phyloP scores from a whole-genome alignment of 2,888 invertebrate genomes.

The Eupithecia tripunctaria region DNA sequence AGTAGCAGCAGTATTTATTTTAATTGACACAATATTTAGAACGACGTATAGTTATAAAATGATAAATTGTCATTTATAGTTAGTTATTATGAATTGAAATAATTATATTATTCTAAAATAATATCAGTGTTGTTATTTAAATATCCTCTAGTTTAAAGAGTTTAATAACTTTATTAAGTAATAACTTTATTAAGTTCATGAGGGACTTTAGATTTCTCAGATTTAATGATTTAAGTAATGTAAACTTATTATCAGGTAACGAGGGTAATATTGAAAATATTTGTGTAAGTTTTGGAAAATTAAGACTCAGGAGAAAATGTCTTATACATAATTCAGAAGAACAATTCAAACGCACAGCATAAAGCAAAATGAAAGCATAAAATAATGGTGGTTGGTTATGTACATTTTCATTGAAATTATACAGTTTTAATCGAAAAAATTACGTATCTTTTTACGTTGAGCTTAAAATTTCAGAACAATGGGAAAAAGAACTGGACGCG shows the following conservation, averaged over 20 bases:
- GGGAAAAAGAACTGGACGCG: constrained; percentile 98
- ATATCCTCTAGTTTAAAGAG: background rate
- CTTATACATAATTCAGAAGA: background rate
- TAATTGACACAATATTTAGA: constrained; percentile 69
- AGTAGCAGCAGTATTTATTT: constrained; percentile 64
- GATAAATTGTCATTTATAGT: constrained; percentile 82
- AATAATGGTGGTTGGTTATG: constrained; percentile 8
- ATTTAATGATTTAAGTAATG: background rate
- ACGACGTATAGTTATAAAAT: constrained; percentile 73
- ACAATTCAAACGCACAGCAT: background rate
- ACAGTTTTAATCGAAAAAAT: background rate
- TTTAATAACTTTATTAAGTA: no score
- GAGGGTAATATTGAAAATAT: background rate
- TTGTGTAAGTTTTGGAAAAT: background rate
- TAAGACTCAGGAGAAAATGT: background rate
- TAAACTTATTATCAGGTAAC: background rate
- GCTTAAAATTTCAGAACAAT: constrained; percentile 89
- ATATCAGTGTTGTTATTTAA: constrained; percentile 77
- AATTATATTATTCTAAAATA: constrained; percentile 85
- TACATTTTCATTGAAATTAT: background rate
- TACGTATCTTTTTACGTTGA: background rate
- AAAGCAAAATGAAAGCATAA: constrained; percentile 21
- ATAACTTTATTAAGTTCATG: background rate
- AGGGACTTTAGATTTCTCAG: background rate
- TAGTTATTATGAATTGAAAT: constrained; percentile 84